phyloP scores from a whole-genome alignment of 2,888 invertebrate genomes.

The Lasioglossum calceatum region DNA sequence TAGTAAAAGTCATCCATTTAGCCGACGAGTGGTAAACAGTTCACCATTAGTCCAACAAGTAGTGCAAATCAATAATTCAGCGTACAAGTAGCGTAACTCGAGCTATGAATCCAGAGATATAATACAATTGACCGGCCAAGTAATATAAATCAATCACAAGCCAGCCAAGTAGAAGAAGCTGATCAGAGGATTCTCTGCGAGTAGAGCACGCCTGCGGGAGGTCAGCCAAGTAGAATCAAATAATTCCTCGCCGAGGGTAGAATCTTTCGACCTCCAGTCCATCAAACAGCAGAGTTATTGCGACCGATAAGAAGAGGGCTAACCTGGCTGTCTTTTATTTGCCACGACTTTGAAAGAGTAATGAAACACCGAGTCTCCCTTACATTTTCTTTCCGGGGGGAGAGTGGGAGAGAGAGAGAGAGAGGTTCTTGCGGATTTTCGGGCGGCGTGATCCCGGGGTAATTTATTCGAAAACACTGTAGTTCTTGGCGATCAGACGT shows the following conservation, averaged over 20 bases:
- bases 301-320: neutral
- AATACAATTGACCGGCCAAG: neutral
- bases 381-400: neutral
- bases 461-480: constrained; percentile 6
- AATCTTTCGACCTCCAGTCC: neutral
- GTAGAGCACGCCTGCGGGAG: neutral
- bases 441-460: neutral
- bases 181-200: neutral
- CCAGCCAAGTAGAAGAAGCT: neutral
- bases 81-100: neutral
- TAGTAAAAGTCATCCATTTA: neutral
- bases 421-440: neutral
- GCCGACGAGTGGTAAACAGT: neutral
- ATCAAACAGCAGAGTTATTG: neutral
- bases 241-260: neutral
- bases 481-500: neutral
- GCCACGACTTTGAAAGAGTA: constrained; percentile 32
- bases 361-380: constrained; percentile 27
- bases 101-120: neutral
- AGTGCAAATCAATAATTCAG: neutral
- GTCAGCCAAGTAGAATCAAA: constrained; percentile 2
- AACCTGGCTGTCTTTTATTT: constrained; percentile 39
- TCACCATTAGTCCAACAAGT: neutral
- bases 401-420: neutral
- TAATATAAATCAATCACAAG: neutral